Base-by-base conservation (phyloP, 2,888 invertebrate species). In the Diloba caeruleocephala region DNA sequence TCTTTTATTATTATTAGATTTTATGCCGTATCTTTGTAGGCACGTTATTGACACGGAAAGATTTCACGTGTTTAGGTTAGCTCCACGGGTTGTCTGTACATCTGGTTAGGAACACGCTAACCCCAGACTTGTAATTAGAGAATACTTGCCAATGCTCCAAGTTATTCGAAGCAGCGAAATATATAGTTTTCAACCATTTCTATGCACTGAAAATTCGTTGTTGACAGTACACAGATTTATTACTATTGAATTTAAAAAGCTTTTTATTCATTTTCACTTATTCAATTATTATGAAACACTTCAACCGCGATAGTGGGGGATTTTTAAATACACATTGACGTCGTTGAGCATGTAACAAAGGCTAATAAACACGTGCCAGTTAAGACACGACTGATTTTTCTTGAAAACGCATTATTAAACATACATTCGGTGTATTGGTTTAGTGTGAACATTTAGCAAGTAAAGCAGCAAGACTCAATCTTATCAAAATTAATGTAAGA, bases 311-410 rank as follows among this genome's bases (percentile, higher is more conserved):
- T 25, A 21, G 7, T 5, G 13, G 3, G 12, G 3, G 43, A 56
- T 55, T 63, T 61, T 64, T 23, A 64, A 61, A 63, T 51, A 33
- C 33, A 28, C 52, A 42, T 31, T 64, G 51, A 57, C 52, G 59
- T 55, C 6, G 10, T 14, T 2, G n/a, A 31, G 14, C 21, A 33
- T 58, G 38, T 33, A 43, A 62, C 46, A 52, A 62, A 52, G 14
- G 26, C 21, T 10, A 12, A 3, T 26, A 28, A 19, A 10, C 61
- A 43, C 37, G 59, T 52, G 65, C 39, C 43, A 32, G 4, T 41
- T 21, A 17, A 31, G 13, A 23, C 26, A 17, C 29, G 25, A 14
- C n/a, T 14, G 12, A 7, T 37, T 38, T 32, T 45, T 58, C 25
- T 28, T 21, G 12, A 23, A 12, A 57, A 56, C 29, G 12, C 13